Conservation (phyloP, 2,888 invertebrate genomes). For the Cordilura impudica region DNA sequence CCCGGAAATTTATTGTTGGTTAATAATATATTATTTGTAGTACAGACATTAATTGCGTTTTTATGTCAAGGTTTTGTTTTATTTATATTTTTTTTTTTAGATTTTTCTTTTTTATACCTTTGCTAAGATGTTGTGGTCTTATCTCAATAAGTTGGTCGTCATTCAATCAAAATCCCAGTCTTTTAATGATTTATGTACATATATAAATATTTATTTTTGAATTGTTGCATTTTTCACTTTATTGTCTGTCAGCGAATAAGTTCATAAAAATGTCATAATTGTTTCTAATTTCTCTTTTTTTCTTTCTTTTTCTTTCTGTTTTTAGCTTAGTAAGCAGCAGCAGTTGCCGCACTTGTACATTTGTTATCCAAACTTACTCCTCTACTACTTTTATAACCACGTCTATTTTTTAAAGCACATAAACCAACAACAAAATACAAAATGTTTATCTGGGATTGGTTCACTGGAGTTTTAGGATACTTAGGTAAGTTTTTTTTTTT, state of each 20-base stretch:
- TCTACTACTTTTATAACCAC: constrained; percentile 40
- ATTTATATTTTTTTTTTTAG: too few relatives aligned
- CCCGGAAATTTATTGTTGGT: constrained; percentile 3
- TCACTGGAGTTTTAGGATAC: constrained; percentile 95
- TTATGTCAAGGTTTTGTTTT: constrained; percentile 53
- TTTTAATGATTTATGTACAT: background rate
- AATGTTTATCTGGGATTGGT: constrained; percentile 98
- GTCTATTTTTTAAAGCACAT: constrained; percentile 29
- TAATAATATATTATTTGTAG: constrained; percentile 32
- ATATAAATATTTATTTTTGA: background rate
- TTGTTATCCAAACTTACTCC: constrained; percentile 7
- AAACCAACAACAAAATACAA: constrained; percentile 52
- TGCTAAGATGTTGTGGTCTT: background rate
- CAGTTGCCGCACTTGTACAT: constrained; percentile 50
- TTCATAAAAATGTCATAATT: constrained; percentile 20
- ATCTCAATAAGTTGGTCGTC: background rate
- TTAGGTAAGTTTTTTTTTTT: constrained; percentile 84
- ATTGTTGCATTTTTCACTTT: constrained; percentile 20
- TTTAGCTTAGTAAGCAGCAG: constrained; percentile 60
- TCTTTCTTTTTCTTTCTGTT: constrained; percentile 33
- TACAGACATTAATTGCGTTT: constrained; percentile 17
- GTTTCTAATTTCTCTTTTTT: constrained; percentile 34
- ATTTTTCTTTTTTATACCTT: too few relatives aligned
- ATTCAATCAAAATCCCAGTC: background rate
- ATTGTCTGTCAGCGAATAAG: background rate